Evolutionary conservation across 2,888 invertebrate genomes (phyloP).

Genomic region (Panopea generosa): DNA sequence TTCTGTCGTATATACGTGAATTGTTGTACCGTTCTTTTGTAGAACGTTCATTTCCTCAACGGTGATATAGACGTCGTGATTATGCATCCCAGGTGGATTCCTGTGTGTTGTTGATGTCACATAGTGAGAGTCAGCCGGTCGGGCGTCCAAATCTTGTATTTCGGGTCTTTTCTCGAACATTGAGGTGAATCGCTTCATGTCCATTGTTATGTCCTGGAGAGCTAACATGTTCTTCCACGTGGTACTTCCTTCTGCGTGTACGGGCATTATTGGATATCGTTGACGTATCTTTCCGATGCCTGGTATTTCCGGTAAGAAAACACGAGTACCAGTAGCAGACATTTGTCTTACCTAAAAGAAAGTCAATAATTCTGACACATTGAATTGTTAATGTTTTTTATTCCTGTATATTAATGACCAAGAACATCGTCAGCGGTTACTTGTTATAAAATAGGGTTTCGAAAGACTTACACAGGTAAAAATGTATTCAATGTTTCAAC

Average conservation of each 20-base stretch:
- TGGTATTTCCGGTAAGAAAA: constrained; percentile 68
- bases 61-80: constrained; percentile 63
- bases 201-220: constrained; percentile 62
- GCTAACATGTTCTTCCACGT: constrained; percentile 74
- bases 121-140: constrained; percentile 46
- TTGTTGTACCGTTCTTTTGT: constrained; percentile 26
- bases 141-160: constrained; percentile 21
- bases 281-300: constrained; percentile 72
- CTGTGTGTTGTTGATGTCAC: constrained; percentile 47
- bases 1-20: constrained; percentile 58
- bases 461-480: too few relatives aligned
- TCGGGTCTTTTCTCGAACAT: constrained; percentile 52
- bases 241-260: constrained; percentile 72
- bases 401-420: too few relatives aligned
- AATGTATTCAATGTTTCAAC: too few relatives aligned
- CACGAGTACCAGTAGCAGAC: constrained; percentile 65
- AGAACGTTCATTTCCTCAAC: constrained; percentile 45
- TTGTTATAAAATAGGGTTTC: too few relatives aligned
- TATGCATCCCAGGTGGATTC: constrained; percentile 62
- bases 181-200: constrained; percentile 43
- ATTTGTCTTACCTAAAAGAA: constrained; percentile 43
- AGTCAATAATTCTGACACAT: neutral
- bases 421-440: too few relatives aligned
- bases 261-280: constrained; percentile 74
- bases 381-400: too few relatives aligned